phyloP scores from a whole-genome alignment of 23 tunicate species.

The Clavelina lepadiformis region DNA sequence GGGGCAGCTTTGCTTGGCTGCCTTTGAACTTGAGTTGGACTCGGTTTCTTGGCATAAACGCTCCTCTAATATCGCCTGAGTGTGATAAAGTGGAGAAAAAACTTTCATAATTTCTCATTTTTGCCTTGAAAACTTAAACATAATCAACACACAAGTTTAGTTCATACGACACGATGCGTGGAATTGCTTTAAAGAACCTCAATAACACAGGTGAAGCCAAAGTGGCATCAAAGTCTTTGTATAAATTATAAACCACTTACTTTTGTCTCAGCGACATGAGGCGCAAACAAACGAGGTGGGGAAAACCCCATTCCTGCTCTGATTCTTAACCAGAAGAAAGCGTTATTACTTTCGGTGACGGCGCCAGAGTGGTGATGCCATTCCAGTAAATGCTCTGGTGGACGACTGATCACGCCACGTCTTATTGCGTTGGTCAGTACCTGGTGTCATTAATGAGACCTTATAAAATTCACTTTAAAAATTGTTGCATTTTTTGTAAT shows the following conservation, averaged over 20 bases:
- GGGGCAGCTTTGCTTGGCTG: no score
- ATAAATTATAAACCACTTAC: constrained; percentile 19
- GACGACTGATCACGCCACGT: constrained; percentile 81
- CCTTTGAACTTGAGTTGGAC: constrained; percentile 24
- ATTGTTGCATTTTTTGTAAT: no score
- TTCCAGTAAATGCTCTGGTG: constrained; percentile 80
- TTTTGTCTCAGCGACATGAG: constrained; percentile 70
- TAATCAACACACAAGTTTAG: no score
- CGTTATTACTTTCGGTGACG: constrained; percentile 24
- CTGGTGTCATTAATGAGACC: no score
- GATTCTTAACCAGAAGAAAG: constrained; percentile 48
- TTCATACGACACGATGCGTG: no score
- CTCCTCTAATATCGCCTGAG: constrained; percentile 69
- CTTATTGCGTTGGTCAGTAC: constrained; percentile 46
- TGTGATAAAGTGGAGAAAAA: background rate
- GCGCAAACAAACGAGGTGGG: constrained; percentile 67
- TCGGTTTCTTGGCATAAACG: constrained; percentile 31
- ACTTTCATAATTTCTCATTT: no score
- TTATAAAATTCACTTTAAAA: no score
- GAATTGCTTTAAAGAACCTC: no score
- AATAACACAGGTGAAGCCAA: background rate
- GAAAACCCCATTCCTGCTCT: constrained; percentile 56
- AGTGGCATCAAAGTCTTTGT: background rate
- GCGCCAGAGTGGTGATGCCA: constrained; percentile 46
- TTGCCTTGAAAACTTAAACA: no score